Conservation (phyloP, 2,888 invertebrate species). For the Melipona beecheii region DNA sequence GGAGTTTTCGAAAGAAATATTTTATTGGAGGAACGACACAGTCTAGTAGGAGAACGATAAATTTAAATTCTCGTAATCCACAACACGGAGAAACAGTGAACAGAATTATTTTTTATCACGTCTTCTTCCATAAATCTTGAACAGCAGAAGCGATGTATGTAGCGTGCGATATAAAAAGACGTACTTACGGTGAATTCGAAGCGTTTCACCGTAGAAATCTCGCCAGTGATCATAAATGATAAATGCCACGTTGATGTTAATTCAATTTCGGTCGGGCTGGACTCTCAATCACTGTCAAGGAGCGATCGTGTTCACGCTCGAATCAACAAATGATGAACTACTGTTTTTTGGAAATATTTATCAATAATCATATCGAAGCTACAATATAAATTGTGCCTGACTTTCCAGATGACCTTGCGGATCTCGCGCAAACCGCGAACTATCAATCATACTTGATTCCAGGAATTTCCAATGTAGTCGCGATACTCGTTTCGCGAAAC, state of each 20-base stretch:
- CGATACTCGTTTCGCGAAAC: not conserved
- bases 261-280: not conserved
- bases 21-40: no score
- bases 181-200: not conserved
- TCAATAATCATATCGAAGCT: not conserved
- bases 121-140: not conserved
- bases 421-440: no score
- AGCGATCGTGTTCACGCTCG: not conserved
- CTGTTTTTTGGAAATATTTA: not conserved
- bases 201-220: not conserved
- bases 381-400: constrained; percentile 8
- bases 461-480: not conserved
- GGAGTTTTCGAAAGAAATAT: no score
- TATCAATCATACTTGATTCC: not conserved
- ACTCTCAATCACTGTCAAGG: constrained; percentile 15
- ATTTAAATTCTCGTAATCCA: no score
- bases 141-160: not conserved
- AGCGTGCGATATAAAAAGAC: not conserved
- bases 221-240: not conserved
- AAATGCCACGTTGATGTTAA: constrained; percentile 1
- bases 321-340: constrained; percentile 3
- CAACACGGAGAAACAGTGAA: no score
- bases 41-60: no score
- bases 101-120: not conserved
- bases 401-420: not conserved